Conservation (phyloP, 2,888 invertebrate genomes). For the Cepaea hortensis region DNA sequence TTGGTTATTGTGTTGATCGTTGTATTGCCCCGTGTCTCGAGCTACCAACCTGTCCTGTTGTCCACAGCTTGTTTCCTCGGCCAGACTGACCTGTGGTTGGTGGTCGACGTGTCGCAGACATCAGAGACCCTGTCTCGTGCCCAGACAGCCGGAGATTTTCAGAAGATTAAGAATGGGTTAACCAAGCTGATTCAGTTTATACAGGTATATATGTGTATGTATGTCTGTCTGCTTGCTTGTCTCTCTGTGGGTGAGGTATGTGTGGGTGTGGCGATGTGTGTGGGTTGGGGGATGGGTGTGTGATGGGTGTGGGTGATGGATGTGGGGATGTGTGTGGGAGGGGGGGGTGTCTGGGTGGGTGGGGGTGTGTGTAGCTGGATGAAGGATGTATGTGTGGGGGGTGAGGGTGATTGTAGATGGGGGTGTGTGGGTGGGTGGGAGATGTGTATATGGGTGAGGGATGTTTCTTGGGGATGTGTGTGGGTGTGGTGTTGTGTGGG, state of each 20-base stretch:
- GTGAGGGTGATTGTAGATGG: too few species aligned
- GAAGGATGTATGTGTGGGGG: too few species aligned
- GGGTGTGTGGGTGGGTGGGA: too few species aligned
- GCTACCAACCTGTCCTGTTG: neutral
- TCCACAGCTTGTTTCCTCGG: conserved; percentile 29
- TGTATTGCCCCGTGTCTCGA: neutral
- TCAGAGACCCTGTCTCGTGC: conserved; percentile 2
- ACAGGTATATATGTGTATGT: conserved; percentile 21
- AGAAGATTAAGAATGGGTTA: conserved; percentile 20
- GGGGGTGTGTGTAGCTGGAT: too few species aligned
- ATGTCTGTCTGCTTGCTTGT: neutral
- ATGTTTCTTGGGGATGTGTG: too few species aligned
- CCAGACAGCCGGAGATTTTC: conserved; percentile 8
- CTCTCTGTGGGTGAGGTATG: neutral
- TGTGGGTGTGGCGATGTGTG: too few species aligned
- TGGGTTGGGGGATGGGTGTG: too few species aligned
- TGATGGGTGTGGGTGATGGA: too few species aligned
- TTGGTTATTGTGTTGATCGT: neutral
- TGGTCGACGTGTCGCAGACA: conserved; percentile 18
- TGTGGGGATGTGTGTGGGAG: too few species aligned
- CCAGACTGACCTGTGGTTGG: conserved; percentile 25
- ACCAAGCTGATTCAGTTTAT: conserved; percentile 10
- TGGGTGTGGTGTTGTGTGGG: too few species aligned
- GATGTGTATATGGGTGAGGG: too few species aligned
- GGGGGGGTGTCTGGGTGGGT: too few species aligned